Evolutionary conservation across 1,140 invertebrate genomes (phyloP), one percentile per base, ranked within the genome.

Genomic region (Dendroctonus valens): DNA sequence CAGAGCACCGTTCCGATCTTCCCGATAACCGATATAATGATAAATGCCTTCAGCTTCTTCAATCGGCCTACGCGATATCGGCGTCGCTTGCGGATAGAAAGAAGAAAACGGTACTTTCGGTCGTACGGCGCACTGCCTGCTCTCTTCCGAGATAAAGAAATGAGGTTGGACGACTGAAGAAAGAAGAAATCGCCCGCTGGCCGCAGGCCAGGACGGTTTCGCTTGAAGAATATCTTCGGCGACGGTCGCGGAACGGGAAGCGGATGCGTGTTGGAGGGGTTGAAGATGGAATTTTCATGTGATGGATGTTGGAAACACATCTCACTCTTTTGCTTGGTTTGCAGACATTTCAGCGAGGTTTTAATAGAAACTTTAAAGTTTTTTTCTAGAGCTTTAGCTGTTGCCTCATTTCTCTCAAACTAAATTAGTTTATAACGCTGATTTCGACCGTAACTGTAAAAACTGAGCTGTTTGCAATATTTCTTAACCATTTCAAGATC

Each of bases 81-180:
- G 12, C 39, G 9, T 37, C 54, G 39, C 14, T 39, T 5, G 39
- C 41, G 9, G 40, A 63, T 41, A 63, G 41, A 53, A 53, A 37
- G 40, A 51, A 52, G 59, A 46, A 61, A 63, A 63, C 60, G 60
- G 60, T 54, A 63, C 60, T 63, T 63, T 63, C 60, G 40, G 40
- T 41, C 9, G 42, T 41, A 44, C 58, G 14, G 58, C 37, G 44
- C 46, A 50, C 46, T 50, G 41, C 7, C 14, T 46, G 55, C 58
- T 63, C 12, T 54, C 51, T 37, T 44, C 39, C 50, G 42, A 54
- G 51, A 54, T 54, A 38, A 63, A 63, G 60, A 63, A 63, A 63
- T 54, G 60, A 63, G 60, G 60, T 63, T 63, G 50, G 60, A 12
- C 60, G 60, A 63, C 60, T 63, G 52, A 63, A 63, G 60, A 63